phyloP scores from a whole-genome alignment of 2,113 vertebrate genomes.

The Dascyllus trimaculatus region DNA sequence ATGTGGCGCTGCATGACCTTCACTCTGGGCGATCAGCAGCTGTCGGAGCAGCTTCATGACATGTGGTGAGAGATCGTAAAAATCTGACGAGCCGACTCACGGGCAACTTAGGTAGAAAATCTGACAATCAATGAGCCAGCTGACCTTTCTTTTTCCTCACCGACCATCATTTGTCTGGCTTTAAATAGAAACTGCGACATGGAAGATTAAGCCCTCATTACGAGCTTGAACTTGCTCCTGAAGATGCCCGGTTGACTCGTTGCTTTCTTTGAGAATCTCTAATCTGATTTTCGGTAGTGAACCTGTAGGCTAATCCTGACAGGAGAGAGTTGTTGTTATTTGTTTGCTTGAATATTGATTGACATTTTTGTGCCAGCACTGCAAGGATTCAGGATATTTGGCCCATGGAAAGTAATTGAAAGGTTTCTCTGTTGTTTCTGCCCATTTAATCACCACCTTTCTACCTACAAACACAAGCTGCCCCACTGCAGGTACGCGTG shows the following conservation, averaged over 20 bases:
- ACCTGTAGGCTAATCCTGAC: constrained; percentile 26
- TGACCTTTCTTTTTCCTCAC: constrained; percentile 61
- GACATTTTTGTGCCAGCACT: constrained; percentile 27
- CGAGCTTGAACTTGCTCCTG: constrained; percentile 7
- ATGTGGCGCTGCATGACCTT: constrained; percentile 60
- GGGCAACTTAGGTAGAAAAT: constrained; percentile 46
- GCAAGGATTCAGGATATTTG: constrained; percentile 3
- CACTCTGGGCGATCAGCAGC: constrained; percentile 40
- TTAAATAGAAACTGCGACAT: constrained; percentile 61
- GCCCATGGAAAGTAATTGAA: constrained; percentile 17
- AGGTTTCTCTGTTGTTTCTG: constrained; percentile 19
- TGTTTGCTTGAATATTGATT: constrained; percentile 58
- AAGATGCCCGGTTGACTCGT: constrained; percentile 7
- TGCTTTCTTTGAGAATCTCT: too few species aligned
- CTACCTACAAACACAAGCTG: not conserved
- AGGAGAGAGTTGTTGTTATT: constrained; percentile 25
- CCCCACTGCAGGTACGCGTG: not conserved
- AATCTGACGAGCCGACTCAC: constrained; percentile 30
- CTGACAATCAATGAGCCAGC: constrained; percentile 64
- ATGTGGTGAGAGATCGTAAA: constrained; percentile 59
- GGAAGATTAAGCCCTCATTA: constrained; percentile 73
- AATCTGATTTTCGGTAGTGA: constrained; percentile 39
- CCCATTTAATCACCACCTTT: constrained; percentile 12
- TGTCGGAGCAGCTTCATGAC: constrained; percentile 39
- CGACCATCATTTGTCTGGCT: constrained; percentile 53